Evolutionary conservation across 2,888 invertebrate genomes (phyloP).

Genomic region (Drosophila monieri): DNA sequence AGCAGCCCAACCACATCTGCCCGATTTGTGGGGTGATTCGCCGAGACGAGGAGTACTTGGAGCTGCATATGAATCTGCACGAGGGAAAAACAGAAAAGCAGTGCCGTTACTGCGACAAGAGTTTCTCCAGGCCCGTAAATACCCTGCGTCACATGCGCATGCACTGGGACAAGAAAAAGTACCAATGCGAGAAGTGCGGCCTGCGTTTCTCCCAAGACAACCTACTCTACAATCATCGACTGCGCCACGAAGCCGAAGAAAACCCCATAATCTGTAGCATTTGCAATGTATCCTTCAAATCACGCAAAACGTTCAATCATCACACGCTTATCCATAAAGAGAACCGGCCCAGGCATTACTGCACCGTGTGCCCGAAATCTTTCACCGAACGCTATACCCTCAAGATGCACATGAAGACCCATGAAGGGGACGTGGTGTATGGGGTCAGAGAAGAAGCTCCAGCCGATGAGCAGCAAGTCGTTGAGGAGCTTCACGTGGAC

Average conservation of each 20-base stretch:
- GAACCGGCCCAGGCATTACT: constrained; percentile 80
- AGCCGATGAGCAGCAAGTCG: constrained; percentile 64
- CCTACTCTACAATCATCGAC: constrained; percentile 80
- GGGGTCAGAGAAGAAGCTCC: constrained; percentile 66
- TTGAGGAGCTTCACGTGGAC: constrained; percentile 69
- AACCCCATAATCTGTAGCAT: constrained; percentile 80
- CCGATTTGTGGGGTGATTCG: constrained; percentile 77
- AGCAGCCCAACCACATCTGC: constrained; percentile 64
- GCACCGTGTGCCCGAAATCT: constrained; percentile 78
- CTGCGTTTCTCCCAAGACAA: constrained; percentile 81
- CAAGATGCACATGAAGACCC: constrained; percentile 81
- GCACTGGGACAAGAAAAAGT: constrained; percentile 83
- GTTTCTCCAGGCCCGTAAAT: constrained; percentile 80
- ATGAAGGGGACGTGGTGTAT: constrained; percentile 67
- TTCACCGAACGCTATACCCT: constrained; percentile 82
- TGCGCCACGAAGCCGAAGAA: constrained; percentile 82
- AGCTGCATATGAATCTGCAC: constrained; percentile 82
- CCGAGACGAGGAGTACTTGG: constrained; percentile 81
- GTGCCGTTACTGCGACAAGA: constrained; percentile 81
- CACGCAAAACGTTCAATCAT: constrained; percentile 81
- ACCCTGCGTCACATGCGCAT: constrained; percentile 82
- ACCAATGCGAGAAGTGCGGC: constrained; percentile 82
- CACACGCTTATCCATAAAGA: constrained; percentile 81
- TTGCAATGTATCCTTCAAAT: constrained; percentile 81
- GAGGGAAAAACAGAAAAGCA: constrained; percentile 83